These are phyloP conservation scores for Enteromius viviparus DNA, from an alignment of 2,797 vertebrate genomes.

Conservation along the genomic window DNA sequence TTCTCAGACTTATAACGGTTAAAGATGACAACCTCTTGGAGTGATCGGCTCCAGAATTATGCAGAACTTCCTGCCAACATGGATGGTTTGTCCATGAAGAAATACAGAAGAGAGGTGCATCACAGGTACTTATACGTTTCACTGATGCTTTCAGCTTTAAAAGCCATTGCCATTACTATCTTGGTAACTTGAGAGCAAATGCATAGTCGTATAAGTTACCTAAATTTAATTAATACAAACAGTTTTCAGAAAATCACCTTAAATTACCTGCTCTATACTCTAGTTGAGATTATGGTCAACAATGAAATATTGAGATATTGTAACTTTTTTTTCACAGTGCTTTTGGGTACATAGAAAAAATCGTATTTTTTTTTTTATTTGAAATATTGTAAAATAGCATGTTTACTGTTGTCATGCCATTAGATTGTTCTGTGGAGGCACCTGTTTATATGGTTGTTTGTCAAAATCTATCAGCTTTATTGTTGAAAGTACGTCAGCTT, in stretches of 20 bases:
- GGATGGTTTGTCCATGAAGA: conserved; percentile 93
- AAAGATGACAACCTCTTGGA: conserved; percentile 96
- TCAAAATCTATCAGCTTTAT: not conserved
- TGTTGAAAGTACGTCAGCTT: conserved; percentile 12
- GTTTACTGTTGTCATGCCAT: not conserved
- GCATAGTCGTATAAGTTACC: not conserved
- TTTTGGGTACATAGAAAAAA: not conserved
- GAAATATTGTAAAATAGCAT: not conserved
- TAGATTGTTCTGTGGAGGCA: not conserved
- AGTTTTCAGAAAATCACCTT: not conserved
- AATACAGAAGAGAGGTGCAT: conserved; percentile 93
- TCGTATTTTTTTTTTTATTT: not conserved
- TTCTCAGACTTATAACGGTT: conserved; percentile 57
- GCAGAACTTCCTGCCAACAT: conserved; percentile 93
- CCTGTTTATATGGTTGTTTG: not conserved
- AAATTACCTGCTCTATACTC: not conserved
- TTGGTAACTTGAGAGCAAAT: not conserved
- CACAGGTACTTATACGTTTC: conserved; percentile 82
- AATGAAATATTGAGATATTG: not conserved
- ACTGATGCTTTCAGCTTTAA: not conserved
- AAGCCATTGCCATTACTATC: not conserved
- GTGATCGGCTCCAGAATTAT: conserved; percentile 93
- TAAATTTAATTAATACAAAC: not conserved
- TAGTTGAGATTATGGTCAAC: not conserved
- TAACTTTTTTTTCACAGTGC: too few relatives aligned